phyloP scores from a whole-genome alignment of 2,888 invertebrate species.

The Orthosia cruda region DNA sequence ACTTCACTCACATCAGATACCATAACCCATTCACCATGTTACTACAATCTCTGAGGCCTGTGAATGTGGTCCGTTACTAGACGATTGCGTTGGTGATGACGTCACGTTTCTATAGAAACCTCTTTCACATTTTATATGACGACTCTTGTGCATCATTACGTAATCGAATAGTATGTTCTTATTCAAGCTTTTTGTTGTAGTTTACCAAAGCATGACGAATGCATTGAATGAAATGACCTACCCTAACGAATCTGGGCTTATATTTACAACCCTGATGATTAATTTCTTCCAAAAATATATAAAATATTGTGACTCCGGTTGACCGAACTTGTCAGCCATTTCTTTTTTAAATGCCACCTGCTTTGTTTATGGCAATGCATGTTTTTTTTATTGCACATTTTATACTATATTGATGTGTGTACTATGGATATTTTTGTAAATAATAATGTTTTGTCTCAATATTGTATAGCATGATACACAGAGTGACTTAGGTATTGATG shows the following conservation, averaged over 20 bases:
- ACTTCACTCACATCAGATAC: slow-evolving; percentile 90
- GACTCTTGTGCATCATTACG: slow-evolving; percentile 63
- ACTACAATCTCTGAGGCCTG: slow-evolving; percentile 85
- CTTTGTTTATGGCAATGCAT: slow-evolving; percentile 87
- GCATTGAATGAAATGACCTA: slow-evolving; percentile 65
- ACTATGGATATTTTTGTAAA: slow-evolving; percentile 62
- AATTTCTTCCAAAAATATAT: slow-evolving; percentile 49
- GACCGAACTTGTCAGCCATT: slow-evolving; percentile 53
- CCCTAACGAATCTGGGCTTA: slow-evolving; percentile 46
- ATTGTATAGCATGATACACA: slow-evolving; percentile 68
- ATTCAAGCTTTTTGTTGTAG: slow-evolving; percentile 84
- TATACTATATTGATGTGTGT: slow-evolving; percentile 67
- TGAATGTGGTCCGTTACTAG: slow-evolving; percentile 86
- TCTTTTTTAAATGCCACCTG: slow-evolving; percentile 73
- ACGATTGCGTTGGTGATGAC: slow-evolving; percentile 79
- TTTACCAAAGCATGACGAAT: slow-evolving; percentile 81
- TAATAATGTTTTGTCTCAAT: slow-evolving; percentile 67
- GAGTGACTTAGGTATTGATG: slow-evolving; percentile 68
- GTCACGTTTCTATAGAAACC: slow-evolving; percentile 47
- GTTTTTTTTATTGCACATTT: slow-evolving; percentile 74
- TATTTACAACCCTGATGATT: slow-evolving; percentile 41
- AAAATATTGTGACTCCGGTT: slow-evolving; percentile 41
- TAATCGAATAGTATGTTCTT: slow-evolving; percentile 83
- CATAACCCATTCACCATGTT: slow-evolving; percentile 89
- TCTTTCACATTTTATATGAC: slow-evolving; percentile 41